Conservation (phyloP, 2,113 vertebrate species). For the Pycnonotus jocosus region DNA sequence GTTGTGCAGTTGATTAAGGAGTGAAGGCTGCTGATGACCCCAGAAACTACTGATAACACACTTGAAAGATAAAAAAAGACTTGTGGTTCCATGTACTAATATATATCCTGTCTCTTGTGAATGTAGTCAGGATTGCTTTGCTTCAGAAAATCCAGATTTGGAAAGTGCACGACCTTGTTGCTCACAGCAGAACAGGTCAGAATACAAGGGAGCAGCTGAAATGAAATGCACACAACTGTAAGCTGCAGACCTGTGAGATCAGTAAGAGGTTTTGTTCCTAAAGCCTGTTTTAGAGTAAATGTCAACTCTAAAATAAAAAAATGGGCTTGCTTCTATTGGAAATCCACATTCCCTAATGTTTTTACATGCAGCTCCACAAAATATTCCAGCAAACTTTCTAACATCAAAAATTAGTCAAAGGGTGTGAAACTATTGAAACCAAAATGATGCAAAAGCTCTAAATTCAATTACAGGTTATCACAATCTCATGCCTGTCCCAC, state of each 20-base stretch:
- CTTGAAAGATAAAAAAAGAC: not conserved
- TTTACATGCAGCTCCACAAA: not conserved
- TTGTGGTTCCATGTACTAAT: not conserved
- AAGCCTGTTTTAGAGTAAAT: not conserved
- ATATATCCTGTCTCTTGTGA: not conserved
- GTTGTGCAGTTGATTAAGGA: not conserved
- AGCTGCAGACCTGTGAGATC: not conserved
- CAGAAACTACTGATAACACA: not conserved
- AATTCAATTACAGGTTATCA: not conserved
- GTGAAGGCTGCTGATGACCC: not conserved
- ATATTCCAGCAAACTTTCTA: not conserved
- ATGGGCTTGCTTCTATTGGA: not conserved
- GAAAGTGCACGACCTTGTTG: accelerated
- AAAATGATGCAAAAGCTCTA: not conserved
- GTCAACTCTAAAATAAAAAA: not conserved
- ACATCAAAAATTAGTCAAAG: not conserved
- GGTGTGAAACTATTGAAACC: not conserved
- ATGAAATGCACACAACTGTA: not conserved
- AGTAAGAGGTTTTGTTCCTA: not conserved
- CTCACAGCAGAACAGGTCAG: not conserved
- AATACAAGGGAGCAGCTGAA: not conserved
- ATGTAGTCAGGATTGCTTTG: not conserved
- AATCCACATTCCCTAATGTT: not conserved
- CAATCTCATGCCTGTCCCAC: not conserved
- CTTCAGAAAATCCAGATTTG: not conserved